These are phyloP conservation scores for Zophobas morio DNA, from an alignment of 1,140 invertebrate species.

Conservation along the genomic window DNA sequence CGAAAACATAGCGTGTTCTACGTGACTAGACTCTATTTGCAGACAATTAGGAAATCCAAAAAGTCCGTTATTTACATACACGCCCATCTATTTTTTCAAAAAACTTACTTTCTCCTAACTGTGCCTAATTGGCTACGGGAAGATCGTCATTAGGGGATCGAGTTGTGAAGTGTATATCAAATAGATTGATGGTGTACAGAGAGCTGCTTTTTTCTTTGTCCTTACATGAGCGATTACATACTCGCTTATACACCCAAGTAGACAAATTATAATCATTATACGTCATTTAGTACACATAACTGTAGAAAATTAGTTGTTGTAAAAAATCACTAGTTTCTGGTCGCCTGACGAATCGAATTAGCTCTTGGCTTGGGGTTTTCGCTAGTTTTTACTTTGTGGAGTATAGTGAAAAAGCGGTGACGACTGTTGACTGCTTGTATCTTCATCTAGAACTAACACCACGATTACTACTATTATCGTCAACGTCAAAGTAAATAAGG, in stretches of 20 bases:
- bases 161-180: not conserved
- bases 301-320: slow-evolving; percentile 16
- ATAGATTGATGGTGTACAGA: not conserved
- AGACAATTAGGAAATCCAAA: not conserved
- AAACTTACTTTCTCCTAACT: slow-evolving; percentile 12
- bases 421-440: not conserved
- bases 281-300: slow-evolving; percentile 43
- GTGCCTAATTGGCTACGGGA: not conserved
- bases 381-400: not conserved
- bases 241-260: not conserved
- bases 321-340: slow-evolving; percentile 16
- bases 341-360: slow-evolving; percentile 16
- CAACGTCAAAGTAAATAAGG: no score
- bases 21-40: not conserved
- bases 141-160: not conserved
- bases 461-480: no score
- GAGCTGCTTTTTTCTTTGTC: slow-evolving; percentile 13
- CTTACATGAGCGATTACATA: slow-evolving; percentile 16
- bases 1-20: not conserved
- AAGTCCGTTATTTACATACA: not conserved
- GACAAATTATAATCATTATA: slow-evolving; percentile 44
- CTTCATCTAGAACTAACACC: not conserved
- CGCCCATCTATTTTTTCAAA: not conserved
- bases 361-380: not conserved
- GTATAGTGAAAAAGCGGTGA: not conserved